Percentiles rank a stretch among this genome's conserved stretches.
phyloP scores from a whole-genome alignment of 2,888 invertebrate species.

The Xanthia icteritia region DNA sequence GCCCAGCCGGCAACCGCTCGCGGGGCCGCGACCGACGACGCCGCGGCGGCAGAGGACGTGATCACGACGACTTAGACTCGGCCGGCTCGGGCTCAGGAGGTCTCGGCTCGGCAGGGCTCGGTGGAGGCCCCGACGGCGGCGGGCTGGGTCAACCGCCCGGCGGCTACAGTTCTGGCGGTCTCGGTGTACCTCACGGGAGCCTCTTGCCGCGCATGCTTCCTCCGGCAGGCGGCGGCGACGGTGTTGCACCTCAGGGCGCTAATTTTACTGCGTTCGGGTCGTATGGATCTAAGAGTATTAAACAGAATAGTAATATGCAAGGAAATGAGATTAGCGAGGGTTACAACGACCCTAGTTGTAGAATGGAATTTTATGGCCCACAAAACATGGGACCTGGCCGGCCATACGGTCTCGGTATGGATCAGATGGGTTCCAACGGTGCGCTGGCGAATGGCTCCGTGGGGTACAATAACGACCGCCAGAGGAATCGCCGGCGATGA shows the following conservation, averaged over 20 bases:
- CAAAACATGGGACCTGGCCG: constrained; percentile 84
- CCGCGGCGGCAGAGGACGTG: constrained; percentile 86
- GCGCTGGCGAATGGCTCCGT: constrained; percentile 87
- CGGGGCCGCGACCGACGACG: constrained; percentile 84
- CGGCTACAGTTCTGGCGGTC: constrained; percentile 85
- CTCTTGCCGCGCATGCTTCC: constrained; percentile 87
- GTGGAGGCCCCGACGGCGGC: constrained; percentile 74
- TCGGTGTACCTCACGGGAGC: constrained; percentile 86
- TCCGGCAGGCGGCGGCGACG: constrained; percentile 75
- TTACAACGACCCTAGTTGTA: constrained; percentile 72
- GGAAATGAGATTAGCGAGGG: constrained; percentile 71
- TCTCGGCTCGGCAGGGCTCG: constrained; percentile 74
- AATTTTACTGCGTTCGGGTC: constrained; percentile 88
- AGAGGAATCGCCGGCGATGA: constrained; percentile 89
- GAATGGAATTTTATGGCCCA: constrained; percentile 78
- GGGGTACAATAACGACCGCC: constrained; percentile 89
- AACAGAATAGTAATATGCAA: constrained; percentile 65
- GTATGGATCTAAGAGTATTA: constrained; percentile 82
- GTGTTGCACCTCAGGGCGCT: constrained; percentile 81
- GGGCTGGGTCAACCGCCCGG: constrained; percentile 76
- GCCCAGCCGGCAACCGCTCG: constrained; percentile 70
- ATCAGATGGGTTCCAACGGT: constrained; percentile 76
- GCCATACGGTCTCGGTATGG: constrained; percentile 77
- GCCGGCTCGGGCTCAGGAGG: constrained; percentile 75
- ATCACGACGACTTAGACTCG: constrained; percentile 78